Evolutionary conservation across 2,797 vertebrate genomes (phyloP).

Genomic region (Phalanger gymnotis): DNA sequence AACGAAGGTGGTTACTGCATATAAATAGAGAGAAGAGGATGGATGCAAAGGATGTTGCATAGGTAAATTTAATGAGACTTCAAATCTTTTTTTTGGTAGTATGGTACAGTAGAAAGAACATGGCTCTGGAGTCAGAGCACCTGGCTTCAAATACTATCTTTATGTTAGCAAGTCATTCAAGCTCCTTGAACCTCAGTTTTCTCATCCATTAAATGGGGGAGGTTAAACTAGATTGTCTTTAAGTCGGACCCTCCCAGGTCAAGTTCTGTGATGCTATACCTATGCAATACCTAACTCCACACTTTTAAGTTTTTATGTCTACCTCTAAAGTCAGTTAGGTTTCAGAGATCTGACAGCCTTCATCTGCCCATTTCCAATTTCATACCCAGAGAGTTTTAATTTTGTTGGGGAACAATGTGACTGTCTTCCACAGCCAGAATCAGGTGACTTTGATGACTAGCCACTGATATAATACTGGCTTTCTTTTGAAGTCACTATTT

Average conservation of each 20-base stretch:
- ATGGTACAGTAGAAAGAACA: background rate
- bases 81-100: background rate
- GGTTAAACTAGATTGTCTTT: background rate
- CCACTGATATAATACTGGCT: background rate
- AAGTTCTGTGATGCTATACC: background rate
- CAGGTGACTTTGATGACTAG: background rate
- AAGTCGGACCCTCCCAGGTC: background rate
- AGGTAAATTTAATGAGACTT: background rate
- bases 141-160: background rate
- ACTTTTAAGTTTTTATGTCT: background rate
- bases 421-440: background rate
- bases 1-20: background rate
- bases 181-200: background rate
- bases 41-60: background rate
- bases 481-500: background rate
- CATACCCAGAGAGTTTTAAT: background rate
- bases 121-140: background rate
- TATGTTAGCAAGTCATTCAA: background rate
- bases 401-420: background rate
- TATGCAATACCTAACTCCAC: background rate
- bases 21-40: background rate
- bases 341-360: background rate
- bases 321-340: background rate
- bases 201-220: background rate
- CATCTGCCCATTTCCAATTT: background rate